Conservation (phyloP, 2,888 invertebrate genomes). For the Periphyllus acericola region DNA sequence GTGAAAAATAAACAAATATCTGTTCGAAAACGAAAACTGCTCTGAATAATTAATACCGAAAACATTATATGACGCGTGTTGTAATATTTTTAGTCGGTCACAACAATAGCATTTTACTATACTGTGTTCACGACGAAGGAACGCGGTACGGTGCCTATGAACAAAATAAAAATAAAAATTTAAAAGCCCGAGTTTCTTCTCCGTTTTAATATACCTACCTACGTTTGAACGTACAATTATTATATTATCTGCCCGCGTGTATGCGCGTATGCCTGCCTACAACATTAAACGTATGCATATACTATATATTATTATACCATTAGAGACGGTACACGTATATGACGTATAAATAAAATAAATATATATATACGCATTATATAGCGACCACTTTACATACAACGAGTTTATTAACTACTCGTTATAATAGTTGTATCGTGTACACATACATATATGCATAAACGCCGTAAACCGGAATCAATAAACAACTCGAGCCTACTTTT, state of each 20-base stretch:
- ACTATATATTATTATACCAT: neutral
- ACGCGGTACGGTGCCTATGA: no score
- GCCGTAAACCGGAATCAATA: slow-evolving; percentile 7
- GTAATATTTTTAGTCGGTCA: no score
- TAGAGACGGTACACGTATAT: neutral
- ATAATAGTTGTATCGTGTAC: neutral
- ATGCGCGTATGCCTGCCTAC: neutral
- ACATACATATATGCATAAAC: neutral
- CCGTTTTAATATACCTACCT: neutral
- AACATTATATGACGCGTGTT: no score
- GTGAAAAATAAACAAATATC: no score
- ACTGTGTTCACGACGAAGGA: no score
- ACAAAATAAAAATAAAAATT: neutral
- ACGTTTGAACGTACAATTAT: neutral
- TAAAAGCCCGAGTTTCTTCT: neutral
- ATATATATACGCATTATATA: no score
- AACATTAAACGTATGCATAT: neutral
- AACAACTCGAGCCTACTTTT: neutral
- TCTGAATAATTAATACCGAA: no score
- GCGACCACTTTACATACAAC: neutral
- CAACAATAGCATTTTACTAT: no score
- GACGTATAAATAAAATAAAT: no score
- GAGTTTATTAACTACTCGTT: neutral
- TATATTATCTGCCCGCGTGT: neutral
- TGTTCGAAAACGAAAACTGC: no score